A percentile compares a stretch with the other conserved stretches of the same genome.
These are phyloP conservation scores for Pogonomyrmex barbatus DNA, from an alignment of 1,140 invertebrate species.

Conservation along the genomic window DNA sequence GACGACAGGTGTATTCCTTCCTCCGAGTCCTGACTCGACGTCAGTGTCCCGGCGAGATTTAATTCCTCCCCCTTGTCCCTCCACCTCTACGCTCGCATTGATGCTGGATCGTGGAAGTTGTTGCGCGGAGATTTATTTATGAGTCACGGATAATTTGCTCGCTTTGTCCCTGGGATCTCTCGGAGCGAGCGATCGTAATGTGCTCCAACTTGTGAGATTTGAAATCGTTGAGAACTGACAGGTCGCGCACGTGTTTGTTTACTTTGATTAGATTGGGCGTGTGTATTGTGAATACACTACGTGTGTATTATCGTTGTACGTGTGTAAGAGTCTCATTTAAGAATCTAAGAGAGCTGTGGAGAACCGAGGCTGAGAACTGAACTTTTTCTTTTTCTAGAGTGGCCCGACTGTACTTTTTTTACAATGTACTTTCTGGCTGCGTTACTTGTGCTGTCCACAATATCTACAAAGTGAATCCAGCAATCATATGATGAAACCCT, in stretches of 20 bases:
- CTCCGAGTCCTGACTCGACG: neutral
- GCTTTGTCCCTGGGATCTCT: neutral
- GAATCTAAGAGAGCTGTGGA: no score
- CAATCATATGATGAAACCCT: constrained; percentile 60
- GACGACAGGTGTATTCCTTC: constrained; percentile 4
- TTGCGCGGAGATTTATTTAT: neutral
- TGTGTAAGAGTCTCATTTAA: neutral
- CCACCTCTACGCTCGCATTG: neutral
- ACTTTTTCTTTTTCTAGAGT: constrained; percentile 48
- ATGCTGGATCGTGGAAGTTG: constrained; percentile 2
- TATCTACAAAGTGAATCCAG: constrained; percentile 21
- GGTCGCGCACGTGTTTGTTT: constrained; percentile 24
- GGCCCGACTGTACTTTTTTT: neutral
- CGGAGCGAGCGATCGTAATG: neutral
- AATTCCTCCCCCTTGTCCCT: neutral
- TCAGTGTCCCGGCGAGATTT: neutral
- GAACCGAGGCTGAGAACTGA: no score
- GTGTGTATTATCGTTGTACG: neutral
- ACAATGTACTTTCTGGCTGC: constrained; percentile 40
- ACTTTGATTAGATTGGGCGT: constrained; percentile 1
- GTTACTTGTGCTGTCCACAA: neutral
- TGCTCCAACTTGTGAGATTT: neutral
- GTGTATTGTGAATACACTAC: neutral
- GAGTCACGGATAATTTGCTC: neutral
- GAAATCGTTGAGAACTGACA: neutral